Evolutionary conservation across 2,113 vertebrate genomes (phyloP).

Genomic region (Malurus melanocephalus): DNA sequence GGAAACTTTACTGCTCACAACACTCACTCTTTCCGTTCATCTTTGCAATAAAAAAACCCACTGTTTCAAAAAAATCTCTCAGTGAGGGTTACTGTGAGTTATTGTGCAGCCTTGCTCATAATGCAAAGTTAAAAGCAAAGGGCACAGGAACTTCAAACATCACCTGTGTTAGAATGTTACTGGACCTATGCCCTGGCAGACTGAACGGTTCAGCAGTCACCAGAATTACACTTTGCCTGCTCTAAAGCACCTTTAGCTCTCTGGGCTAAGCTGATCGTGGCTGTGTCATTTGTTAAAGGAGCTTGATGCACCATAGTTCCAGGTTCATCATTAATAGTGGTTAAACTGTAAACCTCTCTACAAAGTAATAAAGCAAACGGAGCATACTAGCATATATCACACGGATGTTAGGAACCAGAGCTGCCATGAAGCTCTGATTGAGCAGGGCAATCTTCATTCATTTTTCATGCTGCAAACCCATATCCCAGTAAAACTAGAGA

Average conservation of each 20-base stretch:
- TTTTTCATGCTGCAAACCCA: neutral
- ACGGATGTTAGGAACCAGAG: neutral
- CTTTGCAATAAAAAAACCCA: neutral
- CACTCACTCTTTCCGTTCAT: conserved; percentile 20
- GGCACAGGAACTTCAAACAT: neutral
- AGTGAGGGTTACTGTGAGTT: neutral
- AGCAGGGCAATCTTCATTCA: neutral
- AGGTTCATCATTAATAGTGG: neutral
- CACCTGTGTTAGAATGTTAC: neutral
- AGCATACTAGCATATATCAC: neutral
- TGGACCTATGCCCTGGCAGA: neutral
- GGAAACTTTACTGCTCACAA: neutral
- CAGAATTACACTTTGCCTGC: neutral
- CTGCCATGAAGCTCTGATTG: neutral
- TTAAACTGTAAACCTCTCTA: conserved; percentile 6
- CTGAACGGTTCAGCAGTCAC: neutral
- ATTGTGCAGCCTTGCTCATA: neutral
- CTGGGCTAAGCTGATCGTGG: neutral
- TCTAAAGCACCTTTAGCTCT: conserved; percentile 9
- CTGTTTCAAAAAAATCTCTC: conserved; percentile 12
- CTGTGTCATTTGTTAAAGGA: neutral
- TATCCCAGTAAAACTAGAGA: neutral
- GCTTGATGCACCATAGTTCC: neutral
- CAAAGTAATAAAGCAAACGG: conserved; percentile 5
- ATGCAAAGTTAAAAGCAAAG: neutral